Base-by-base conservation (phyloP, 2,113 vertebrate genomes). In the Cottus gobio region DNA sequence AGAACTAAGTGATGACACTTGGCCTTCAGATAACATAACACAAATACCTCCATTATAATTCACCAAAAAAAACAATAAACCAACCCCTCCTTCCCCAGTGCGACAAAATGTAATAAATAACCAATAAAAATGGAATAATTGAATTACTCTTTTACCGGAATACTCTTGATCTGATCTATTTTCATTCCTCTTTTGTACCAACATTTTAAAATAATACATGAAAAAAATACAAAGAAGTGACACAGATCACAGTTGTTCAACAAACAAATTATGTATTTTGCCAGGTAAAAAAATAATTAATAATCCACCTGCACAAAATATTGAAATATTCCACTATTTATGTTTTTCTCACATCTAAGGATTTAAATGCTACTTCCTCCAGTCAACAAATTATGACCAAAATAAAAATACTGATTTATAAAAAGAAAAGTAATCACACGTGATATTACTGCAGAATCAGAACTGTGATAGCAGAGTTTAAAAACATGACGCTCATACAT, bases 1-100 rank as follows among this genome's bases (percentile, higher is more conserved):
- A 34, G 28, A 66, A 30, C 75, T 80, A 69, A 62, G 30, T 46
- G 50, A 71, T 70, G 70, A 58, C 37, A 62, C 57, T 54, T 57
- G 63, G 37, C 18, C 7, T 48, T 57, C n/a, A 56, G 44, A 48
- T 58, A 12, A 12, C 7, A 48, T 12, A 30, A 56, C 13, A 15
- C 11, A 46, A 44, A 39, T 39, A 20, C 1, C 12, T 57, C 7
- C 48, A 16, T 67, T 34, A 31, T 22, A 48, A 28, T 36, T 48
- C 37, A 61, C 34, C 34, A 7, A 26, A 31, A 15, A 0, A 30
- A 48, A 63, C 10, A 3, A 63, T 62, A 31, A 37, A 8, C 12
- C 46, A 15, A n/a, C 5, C 24, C 6, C 10, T 24, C 24, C 28
- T 20, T 31, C 18, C 7, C 16, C 11, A n/a, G 10, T 7, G 2